phyloP scores from a whole-genome alignment of 2,888 invertebrate species.

The Odontothrips loti region DNA sequence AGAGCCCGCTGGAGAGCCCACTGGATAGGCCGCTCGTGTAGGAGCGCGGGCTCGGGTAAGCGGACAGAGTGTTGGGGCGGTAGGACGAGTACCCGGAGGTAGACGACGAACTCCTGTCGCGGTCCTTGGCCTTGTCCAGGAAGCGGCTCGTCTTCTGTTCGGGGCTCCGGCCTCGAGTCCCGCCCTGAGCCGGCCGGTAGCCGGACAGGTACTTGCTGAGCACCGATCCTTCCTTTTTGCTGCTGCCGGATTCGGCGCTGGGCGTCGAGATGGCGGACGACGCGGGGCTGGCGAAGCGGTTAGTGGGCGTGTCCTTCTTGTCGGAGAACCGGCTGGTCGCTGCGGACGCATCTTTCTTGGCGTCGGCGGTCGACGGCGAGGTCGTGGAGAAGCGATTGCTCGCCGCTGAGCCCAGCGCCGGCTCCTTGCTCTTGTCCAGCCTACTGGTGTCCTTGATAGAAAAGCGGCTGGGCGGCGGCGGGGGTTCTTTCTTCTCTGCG shows the following conservation, averaged over 20 bases:
- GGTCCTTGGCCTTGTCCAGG: slow-evolving; percentile 31
- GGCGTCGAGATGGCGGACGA: not conserved
- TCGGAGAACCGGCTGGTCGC: slow-evolving; percentile 4
- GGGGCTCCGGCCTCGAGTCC: slow-evolving; percentile 26
- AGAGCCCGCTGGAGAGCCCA: slow-evolving; percentile 18
- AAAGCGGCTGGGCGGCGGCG: not conserved
- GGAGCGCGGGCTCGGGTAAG: slow-evolving; percentile 11
- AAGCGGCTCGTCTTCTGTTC: slow-evolving; percentile 32
- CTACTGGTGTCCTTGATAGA: not conserved
- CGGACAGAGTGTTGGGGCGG: slow-evolving; percentile 32
- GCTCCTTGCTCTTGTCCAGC: not conserved
- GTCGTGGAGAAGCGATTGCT: not conserved
- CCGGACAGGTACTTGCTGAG: slow-evolving; percentile 23
- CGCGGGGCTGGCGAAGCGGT: not conserved
- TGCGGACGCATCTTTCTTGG: not conserved
- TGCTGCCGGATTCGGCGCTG: not conserved
- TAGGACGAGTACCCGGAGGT: slow-evolving; percentile 33
- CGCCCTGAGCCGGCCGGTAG: slow-evolving; percentile 21
- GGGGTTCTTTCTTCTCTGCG: not conserved
- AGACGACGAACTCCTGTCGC: slow-evolving; percentile 29
- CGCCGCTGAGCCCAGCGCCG: not conserved
- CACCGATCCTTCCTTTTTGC: slow-evolving; percentile 10
- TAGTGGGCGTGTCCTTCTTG: not conserved
- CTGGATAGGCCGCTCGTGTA: slow-evolving; percentile 7
- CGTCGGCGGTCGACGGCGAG: not conserved